Conservation (phyloP, 2,113 vertebrate species). For the Hippocampus zosterae region DNA sequence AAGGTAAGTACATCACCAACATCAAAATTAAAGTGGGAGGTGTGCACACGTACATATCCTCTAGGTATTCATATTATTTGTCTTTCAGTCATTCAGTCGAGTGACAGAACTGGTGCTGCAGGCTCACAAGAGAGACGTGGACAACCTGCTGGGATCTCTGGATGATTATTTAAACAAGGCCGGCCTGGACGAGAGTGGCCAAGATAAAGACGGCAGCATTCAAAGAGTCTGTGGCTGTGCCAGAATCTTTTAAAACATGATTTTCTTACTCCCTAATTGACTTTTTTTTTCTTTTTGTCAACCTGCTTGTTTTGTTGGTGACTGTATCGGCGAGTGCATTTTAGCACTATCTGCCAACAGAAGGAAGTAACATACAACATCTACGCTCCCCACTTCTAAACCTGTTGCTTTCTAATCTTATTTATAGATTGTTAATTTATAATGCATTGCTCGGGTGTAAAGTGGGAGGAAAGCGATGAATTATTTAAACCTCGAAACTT, state of each 20-base stretch:
- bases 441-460: not conserved
- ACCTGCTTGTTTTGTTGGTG: not conserved
- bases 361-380: constrained; percentile 7
- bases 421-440: not conserved
- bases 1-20: constrained; percentile 71
- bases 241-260: not conserved
- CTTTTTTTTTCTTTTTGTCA: not conserved
- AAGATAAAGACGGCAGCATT: constrained; percentile 48
- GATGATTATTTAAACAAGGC: constrained; percentile 72
- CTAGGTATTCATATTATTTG: not conserved
- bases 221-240: constrained; percentile 83
- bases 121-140: constrained; percentile 85
- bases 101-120: constrained; percentile 88
- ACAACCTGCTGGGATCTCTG: constrained; percentile 70
- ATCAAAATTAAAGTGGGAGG: not conserved
- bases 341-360: constrained; percentile 35
- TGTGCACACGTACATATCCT: not conserved
- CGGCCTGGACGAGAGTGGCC: constrained; percentile 72
- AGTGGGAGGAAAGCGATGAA: constrained; percentile 30
- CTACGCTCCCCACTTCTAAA: not conserved
- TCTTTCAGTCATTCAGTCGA: constrained; percentile 81
- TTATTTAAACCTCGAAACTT: constrained; percentile 51
- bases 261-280: not conserved
- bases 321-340: constrained; percentile 5
- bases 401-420: not conserved